Base-by-base conservation (phyloP, 2,888 invertebrate genomes). In the Ophion ellenae region DNA sequence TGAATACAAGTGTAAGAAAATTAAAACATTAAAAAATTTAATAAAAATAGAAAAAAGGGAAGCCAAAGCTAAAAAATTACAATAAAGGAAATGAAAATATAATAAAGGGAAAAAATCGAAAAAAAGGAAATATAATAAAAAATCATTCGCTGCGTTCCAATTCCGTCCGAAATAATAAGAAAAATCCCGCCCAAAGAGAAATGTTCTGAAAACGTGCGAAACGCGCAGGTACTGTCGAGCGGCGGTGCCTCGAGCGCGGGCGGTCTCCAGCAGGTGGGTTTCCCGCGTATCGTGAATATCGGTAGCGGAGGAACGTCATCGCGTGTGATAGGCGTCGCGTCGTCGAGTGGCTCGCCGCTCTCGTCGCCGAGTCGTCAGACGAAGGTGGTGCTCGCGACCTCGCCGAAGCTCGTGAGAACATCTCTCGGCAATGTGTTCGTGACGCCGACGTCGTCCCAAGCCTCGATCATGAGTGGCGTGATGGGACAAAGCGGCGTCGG, bases 231-330 rank as follows among this genome's bases (percentile, higher is more conserved):
- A 66, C 90, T 94, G 88, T 91, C 93, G 53, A 92, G 91, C 80
- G 91, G 91, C 81, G 90, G 92, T 14, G 90, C 93, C 24, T 91
- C 93, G 77, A 93, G 89, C 81, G 89, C 94, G 10, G 92, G 92
- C 47, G 87, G 92, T 71, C 86, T 93, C 57, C 94, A 94, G 85
- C 95, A 94, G 90, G 93, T 94, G 57, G 95, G 95, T 47, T 94
- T 95, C 75, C 95, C 95, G 40, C 94, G 95, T 67, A 95, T 95
- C 83, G 95, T 95, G 87, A 95, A 94, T 89, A 94, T 95, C 81
- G 88, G 91, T 20, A 47, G 47, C 47, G 47, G 47, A 10, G 89
- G 90, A 24, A 87, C 91, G 2, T 87, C 92, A 14, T 91, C 93
- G 10, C 92, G 94, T 9, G 91, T 93, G 20, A 91, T 93, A 57